Base-by-base conservation (phyloP, 2,888 invertebrate genomes). In the Cryptophagus acutangulus region DNA sequence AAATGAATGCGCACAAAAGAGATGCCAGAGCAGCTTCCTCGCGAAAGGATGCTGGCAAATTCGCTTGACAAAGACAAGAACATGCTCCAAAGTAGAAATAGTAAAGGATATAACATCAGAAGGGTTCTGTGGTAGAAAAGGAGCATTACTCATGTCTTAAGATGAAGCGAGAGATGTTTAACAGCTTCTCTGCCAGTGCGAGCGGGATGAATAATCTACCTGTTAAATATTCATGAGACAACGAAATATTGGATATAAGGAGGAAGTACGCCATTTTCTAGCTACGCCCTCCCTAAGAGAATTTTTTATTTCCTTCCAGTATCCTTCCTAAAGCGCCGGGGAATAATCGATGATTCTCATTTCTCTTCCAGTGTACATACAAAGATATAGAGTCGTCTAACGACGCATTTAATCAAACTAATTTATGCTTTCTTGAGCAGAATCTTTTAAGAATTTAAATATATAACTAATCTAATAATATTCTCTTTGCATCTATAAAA, bases 151-250 rank as follows among this genome's bases (percentile, higher is more conserved):
- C 49, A 43, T 49, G 49, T 51, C 52, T 52, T 52, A 39, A 54
- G 55, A 53, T 38, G 36, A 44, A 55, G 40, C 35, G 49, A 52
- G 52, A 51, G 24, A 13, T 26, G 17, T 25, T 25, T 17, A 40
- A 36, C 35, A 31, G 44, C 12, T 24, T 33, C 14, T 8, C 10
- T 5, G 28, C 17, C 24, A 38, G 44, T 28, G 4, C 30, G 36
- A 53, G 41, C 34, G 46, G 49, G 52, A 55, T 36, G 37, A 48
- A 47, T 33, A 42, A 42, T 44, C 31, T 58, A 66, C 65, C 65
- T 65, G 65, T 61, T 66, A 65, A 67, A 66, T 65, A 66, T 66
- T 63, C 56, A 65, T 61, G 63, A 63, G 62, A 60, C 65, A 62
- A 63, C 63, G 66, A 66, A 66, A 65, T 66, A 64, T 62, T 56